Base-by-base conservation (phyloP, 2,797 vertebrate genomes). In the Chelmon rostratus region DNA sequence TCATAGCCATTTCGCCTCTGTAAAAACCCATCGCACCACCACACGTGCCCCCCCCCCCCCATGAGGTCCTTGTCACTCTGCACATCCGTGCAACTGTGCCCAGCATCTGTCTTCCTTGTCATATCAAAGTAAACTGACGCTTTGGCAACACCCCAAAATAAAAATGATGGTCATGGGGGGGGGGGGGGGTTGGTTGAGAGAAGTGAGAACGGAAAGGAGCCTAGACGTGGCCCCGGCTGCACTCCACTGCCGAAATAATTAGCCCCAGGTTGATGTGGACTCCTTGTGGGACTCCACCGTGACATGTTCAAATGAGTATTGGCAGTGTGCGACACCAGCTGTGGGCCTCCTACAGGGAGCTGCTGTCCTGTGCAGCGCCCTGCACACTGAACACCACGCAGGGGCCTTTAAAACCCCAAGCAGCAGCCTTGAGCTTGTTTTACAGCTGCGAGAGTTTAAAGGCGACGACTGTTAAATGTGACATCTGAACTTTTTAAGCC, bases 291-390 rank as follows among this genome's bases (percentile, higher is more conserved):
- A 90, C 84, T 91, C 82, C 68, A 76, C 57, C n/a, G 18, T 92
- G 91, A 91, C 91, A 89, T 82, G 89, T 90, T 88, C 72, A 93
- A 92, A 94, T 92, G 88, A 92, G 90, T 87, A 90, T 88, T 93
- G 92, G 90, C 94, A 91, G 88, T 46, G 78, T 61, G 85, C n/a
- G 76, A 89, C 93, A 88, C 86, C 93, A 94, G 92, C 92, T 94
- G 93, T 47, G 91, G 50, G 86, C 79, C 81, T 84, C 92, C 88
- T 58, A 86, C 86, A 53, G 89, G 76, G 92, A 91, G 68, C 83
- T 73, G 76, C 81, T 79, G 86, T 23, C 73, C 69, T 53, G 73
- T 79, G 79, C 63, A 54, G 68, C 5, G 23, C 58, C 56, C 68
- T 57, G 68, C 61, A 78, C 80, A 42, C 25, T 3, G 28, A 82